Evolutionary conservation across 2,113 vertebrate genomes (phyloP).

Genomic region (Bostrychus sinensis): DNA sequence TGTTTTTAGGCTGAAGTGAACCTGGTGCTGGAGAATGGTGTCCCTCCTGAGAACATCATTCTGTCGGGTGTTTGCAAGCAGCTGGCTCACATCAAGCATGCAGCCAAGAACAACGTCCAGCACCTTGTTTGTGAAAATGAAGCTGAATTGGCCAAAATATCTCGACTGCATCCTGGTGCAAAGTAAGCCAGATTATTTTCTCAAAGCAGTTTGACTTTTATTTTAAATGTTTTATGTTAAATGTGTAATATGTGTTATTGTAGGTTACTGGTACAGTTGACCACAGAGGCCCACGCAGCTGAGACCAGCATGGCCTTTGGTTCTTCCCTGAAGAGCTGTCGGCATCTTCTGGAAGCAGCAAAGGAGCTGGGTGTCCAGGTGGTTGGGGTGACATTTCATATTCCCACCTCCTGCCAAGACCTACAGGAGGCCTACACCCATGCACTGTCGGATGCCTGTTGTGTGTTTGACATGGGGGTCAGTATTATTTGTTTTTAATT

Average conservation of each 20-base stretch:
- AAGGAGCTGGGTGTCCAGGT: conserved; percentile 90
- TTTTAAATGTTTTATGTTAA: neutral
- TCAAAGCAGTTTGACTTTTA: neutral
- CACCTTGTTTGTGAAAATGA: conserved; percentile 93
- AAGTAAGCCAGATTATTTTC: conserved; percentile 81
- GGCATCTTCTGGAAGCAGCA: conserved; percentile 94
- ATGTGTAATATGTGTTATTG: neutral
- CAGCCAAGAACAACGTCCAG: conserved; percentile 90
- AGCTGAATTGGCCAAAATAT: conserved; percentile 92
- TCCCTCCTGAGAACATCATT: conserved; percentile 92
- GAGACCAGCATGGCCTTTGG: conserved; percentile 95
- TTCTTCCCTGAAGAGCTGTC: conserved; percentile 93
- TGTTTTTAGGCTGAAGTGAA: conserved; percentile 87
- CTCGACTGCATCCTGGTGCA: conserved; percentile 88
- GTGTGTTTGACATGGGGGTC: conserved; percentile 99
- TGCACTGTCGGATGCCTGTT: conserved; percentile 93
- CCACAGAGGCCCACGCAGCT: conserved; percentile 90
- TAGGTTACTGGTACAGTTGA: conserved; percentile 96
- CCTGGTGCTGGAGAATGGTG: conserved; percentile 89
- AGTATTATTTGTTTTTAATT: conserved; percentile 60
- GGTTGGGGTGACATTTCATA: conserved; percentile 93
- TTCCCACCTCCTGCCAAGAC: conserved; percentile 90
- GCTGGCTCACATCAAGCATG: conserved; percentile 92
- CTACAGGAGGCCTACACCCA: conserved; percentile 88
- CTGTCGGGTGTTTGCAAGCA: conserved; percentile 95